Evolutionary conservation across 2,797 vertebrate species (phyloP).

Genomic region (Pangasius mekongensis): DNA sequence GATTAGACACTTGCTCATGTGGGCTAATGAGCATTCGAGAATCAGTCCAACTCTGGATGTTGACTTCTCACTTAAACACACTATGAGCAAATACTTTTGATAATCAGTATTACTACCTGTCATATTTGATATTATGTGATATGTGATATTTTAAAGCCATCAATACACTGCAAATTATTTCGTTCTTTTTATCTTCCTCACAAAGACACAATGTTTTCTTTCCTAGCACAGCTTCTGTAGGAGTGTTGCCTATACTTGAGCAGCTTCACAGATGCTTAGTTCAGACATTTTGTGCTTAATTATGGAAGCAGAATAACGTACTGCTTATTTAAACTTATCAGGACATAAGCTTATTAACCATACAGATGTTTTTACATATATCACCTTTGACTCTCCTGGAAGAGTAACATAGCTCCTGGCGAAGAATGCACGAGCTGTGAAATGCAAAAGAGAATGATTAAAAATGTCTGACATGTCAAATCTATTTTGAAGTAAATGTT

Average conservation of each 20-base stretch:
- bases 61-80: background rate
- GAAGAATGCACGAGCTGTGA: background rate
- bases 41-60: constrained; percentile 6
- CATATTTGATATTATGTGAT: too few relatives aligned
- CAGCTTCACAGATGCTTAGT: background rate
- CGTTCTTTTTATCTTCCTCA: background rate
- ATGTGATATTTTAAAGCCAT: background rate
- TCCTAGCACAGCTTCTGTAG: background rate
- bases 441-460: background rate
- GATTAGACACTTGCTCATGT: background rate
- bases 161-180: background rate
- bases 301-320: background rate
- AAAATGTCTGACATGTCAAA: background rate
- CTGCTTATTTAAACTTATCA: background rate
- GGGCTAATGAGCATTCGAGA: constrained; percentile 28
- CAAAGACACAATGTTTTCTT: constrained; percentile 1
- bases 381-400: background rate
- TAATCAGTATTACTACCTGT: background rate
- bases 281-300: background rate
- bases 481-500: background rate
- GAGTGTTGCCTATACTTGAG: background rate
- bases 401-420: background rate
- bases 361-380: background rate
- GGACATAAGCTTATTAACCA: background rate
- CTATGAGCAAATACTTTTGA: background rate